Percentiles rank a stretch among this genome's conserved stretches.
phyloP scores from a whole-genome alignment of 2,888 invertebrate genomes.

The Rhimphoctona megacephalus region DNA sequence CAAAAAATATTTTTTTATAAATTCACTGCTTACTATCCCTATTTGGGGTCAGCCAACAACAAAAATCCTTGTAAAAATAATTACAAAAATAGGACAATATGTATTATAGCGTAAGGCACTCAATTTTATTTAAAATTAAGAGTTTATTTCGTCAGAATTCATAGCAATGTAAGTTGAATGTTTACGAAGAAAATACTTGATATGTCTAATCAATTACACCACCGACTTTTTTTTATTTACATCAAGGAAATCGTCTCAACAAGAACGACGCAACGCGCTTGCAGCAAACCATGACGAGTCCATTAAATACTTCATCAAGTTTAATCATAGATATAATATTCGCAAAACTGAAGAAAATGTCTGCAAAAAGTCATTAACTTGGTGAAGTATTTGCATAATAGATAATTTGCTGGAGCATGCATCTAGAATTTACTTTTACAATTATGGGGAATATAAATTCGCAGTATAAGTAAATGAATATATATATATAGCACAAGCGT shows the following conservation, averaged over 20 bases:
- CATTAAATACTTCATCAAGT: slow-evolving; percentile 16
- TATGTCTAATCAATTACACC: not conserved
- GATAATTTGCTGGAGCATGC: slow-evolving; percentile 30
- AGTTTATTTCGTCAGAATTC: not conserved
- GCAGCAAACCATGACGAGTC: not conserved
- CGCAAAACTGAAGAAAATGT: slow-evolving; percentile 6
- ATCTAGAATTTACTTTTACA: slow-evolving; percentile 32
- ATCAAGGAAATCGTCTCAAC: not conserved
- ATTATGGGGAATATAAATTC: not conserved
- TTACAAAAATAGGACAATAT: not conserved
- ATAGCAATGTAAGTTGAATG: not conserved
- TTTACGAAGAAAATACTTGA: not conserved
- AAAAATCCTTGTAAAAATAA: not conserved
- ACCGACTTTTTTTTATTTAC: not conserved
- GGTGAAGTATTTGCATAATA: slow-evolving; percentile 44
- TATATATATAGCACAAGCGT: not conserved
- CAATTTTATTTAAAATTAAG: not conserved
- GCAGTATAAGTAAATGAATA: not conserved
- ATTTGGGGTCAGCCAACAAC: not conserved
- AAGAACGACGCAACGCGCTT: not conserved
- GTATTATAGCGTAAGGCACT: not conserved
- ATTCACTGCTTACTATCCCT: not conserved
- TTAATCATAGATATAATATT: slow-evolving; percentile 15
- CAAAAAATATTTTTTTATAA: not conserved
- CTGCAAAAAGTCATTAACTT: slow-evolving; percentile 16